Base-by-base conservation (phyloP, 1,140 invertebrate genomes). In the Atopsyche davidsoni region DNA sequence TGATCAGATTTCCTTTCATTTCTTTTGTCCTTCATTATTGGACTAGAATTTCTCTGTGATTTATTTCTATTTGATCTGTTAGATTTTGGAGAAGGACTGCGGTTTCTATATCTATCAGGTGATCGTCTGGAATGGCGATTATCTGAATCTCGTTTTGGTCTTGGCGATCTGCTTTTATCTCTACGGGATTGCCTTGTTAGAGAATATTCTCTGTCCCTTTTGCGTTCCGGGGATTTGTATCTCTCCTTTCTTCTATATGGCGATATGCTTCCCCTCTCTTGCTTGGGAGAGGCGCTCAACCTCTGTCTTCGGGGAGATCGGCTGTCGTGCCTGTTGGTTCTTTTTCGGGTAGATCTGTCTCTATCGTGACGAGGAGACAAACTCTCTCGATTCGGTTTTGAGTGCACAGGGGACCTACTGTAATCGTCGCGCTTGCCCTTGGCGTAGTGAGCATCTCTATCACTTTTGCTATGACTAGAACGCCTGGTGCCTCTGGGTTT, bases 131-230 rank as follows among this genome's bases (percentile, higher is more conserved):
- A 18, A 16, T 2, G 18, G 31, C 24, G 28, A 14, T 1, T 41
- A 13, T 45, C 42, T 6, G 14, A 9, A 22, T 57, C 41, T 44
- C 38, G 49, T 18, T 24, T 57, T 10, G 32, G n/a, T 42, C 25
- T 50, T n/a, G 55, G 55, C 13, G 55, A 57, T 28, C 39, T 53
- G 24, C 50, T 53, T 17, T 45, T 44, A 2, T 57, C 55, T 11
- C 46, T 13, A 10, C 47, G 51, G n/a, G 49, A 40, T 9, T 31
- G 34, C 36, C 40, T 38, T 2, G 55, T 45, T 35, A 46, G 53
- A 13, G 46, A 46, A 32, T 50, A 51, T 28, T 48, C 46, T 18
- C 24, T 43, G 21, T 51, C 48, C 32, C 45, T 43, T 23, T 39
- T 53, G 25, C 32, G 19, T 13, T 38, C 18, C 21, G 43, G 51